phyloP scores from a whole-genome alignment of 2,797 vertebrate species.

The Xerus rutilus region DNA sequence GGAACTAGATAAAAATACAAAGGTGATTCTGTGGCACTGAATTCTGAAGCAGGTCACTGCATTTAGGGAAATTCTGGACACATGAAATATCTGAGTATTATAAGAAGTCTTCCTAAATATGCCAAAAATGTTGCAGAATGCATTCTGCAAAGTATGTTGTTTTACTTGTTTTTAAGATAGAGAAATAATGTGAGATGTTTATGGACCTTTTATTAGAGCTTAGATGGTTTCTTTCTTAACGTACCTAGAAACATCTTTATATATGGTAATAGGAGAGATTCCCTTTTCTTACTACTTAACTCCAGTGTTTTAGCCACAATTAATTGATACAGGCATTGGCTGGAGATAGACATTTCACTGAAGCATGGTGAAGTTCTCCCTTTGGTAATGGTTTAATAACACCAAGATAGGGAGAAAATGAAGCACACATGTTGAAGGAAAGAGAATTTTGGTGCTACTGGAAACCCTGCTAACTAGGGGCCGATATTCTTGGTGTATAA shows the following conservation, averaged over 20 bases:
- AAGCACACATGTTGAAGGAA: not conserved
- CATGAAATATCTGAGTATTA: not conserved
- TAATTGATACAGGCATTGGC: not conserved
- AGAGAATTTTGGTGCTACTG: not conserved
- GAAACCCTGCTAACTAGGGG: not conserved
- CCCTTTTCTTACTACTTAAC: not conserved
- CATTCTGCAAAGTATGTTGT: not conserved
- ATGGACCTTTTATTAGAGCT: not conserved
- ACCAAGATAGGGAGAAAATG: not conserved
- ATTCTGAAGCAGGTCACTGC: not conserved
- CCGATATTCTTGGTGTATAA: not conserved
- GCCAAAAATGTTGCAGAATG: not conserved
- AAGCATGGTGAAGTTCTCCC: not conserved
- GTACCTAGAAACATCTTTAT: not conserved
- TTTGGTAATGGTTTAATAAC: not conserved
- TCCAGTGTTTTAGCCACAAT: not conserved
- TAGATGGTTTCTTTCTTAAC: not conserved
- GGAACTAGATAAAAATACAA: not conserved
- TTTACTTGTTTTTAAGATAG: conserved; percentile 31
- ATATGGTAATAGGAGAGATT: not conserved
- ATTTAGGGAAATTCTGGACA: not conserved
- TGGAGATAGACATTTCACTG: not conserved
- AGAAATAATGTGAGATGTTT: not conserved
- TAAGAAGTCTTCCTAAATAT: not conserved
- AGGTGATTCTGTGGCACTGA: not conserved